These are phyloP conservation scores for Pitta sordida DNA, from an alignment of 2,113 vertebrate species.

Conservation along the genomic window DNA sequence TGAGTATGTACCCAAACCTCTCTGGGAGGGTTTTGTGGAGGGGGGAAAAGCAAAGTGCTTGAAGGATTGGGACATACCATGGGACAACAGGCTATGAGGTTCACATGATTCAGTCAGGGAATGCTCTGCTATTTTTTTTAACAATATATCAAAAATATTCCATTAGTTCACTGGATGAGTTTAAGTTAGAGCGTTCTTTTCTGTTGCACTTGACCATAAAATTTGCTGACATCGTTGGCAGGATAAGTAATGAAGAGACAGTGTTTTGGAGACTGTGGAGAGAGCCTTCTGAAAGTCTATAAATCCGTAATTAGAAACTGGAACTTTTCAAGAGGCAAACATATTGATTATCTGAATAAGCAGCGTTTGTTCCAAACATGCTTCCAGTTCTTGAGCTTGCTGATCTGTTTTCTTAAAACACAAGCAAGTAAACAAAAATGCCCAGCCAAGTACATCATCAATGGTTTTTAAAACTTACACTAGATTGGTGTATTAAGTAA, in stretches of 20 bases:
- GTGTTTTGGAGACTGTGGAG: not conserved
- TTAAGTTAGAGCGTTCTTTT: not conserved
- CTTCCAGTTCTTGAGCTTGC: not conserved
- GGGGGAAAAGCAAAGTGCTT: too few species aligned
- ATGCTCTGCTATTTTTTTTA: not conserved
- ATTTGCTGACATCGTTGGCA: not conserved
- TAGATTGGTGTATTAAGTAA: not conserved
- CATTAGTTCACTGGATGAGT: not conserved
- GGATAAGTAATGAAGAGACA: not conserved
- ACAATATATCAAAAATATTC: not conserved
- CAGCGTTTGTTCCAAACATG: not conserved
- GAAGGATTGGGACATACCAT: fast-evolving
- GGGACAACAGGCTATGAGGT: fast-evolving
- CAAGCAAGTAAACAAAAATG: not conserved
- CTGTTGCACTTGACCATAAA: not conserved
- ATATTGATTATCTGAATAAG: not conserved
- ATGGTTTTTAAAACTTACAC: not conserved
- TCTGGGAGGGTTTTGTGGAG: not conserved
- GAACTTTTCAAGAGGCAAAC: not conserved
- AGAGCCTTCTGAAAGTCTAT: not conserved
- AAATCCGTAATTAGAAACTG: not conserved
- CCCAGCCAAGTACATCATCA: not conserved
- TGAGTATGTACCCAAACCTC: slow-evolving; percentile 73
- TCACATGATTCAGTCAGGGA: not conserved
- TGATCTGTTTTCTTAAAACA: not conserved